Conservation (phyloP, 2,797 vertebrate species). For the Monodelphis domestica region DNA sequence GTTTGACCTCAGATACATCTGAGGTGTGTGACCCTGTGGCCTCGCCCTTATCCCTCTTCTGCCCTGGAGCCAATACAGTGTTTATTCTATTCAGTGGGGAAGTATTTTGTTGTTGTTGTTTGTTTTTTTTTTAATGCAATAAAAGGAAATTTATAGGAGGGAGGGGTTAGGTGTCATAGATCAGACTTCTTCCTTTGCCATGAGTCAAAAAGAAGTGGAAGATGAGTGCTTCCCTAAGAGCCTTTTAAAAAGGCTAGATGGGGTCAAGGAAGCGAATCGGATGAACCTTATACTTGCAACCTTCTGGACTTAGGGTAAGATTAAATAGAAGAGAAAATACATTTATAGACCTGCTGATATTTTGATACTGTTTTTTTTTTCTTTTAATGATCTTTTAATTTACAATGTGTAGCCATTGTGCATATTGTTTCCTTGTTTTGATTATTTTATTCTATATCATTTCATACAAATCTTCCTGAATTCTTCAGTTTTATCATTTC, state of each 20-base stretch:
- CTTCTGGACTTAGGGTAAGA: not conserved
- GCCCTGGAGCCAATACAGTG: too few species aligned
- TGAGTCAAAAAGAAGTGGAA: rapidly evolving
- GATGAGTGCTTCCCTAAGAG: too few species aligned
- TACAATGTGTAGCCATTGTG: too few species aligned
- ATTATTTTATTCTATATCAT: too few species aligned
- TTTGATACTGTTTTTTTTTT: not conserved
- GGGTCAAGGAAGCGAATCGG: not conserved
- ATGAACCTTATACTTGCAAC: not conserved
- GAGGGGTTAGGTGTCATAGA: rapidly evolving
- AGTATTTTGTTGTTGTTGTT: not conserved
- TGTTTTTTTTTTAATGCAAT: not conserved
- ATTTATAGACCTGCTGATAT: not conserved
- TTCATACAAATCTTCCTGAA: too few species aligned
- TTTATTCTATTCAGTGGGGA: too few species aligned
- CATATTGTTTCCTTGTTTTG: too few species aligned
- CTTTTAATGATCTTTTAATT: too few species aligned
- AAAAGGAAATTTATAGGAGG: not conserved
- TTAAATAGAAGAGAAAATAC: not conserved
- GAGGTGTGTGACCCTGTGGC: too few species aligned
- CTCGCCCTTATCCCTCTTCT: too few species aligned
- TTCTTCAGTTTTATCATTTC: too few species aligned
- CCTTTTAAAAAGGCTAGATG: not conserved
- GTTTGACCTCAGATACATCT: too few species aligned
- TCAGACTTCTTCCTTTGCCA: not conserved